phyloP scores from a whole-genome alignment of 2,113 vertebrate species.

The Siniperca knerii region DNA sequence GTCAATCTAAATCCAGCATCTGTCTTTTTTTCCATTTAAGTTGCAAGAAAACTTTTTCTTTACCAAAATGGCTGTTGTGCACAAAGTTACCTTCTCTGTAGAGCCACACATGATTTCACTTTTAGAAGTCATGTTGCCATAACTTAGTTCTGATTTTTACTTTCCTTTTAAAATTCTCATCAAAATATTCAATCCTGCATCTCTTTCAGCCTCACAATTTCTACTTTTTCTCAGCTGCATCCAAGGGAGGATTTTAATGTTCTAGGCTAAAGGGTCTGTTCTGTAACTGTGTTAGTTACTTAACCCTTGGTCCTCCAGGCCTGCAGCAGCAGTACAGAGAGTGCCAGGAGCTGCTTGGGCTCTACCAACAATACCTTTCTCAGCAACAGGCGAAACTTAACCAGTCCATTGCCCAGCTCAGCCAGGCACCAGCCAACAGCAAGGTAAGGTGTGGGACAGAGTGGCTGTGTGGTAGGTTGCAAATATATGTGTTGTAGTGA shows the following conservation, averaged over 20 bases:
- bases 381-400: slow-evolving; percentile 94
- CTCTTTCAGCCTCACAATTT: slow-evolving; percentile 3
- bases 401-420: slow-evolving; percentile 88
- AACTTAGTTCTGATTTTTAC: not conserved
- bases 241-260: not conserved
- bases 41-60: slow-evolving; percentile 14
- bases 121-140: not conserved
- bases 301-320: slow-evolving; percentile 87
- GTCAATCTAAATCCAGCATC: slow-evolving; percentile 40
- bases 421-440: slow-evolving; percentile 80
- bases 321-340: slow-evolving; percentile 95
- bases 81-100: slow-evolving; percentile 9
- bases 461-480: not conserved
- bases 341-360: slow-evolving; percentile 94
- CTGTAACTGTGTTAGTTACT: slow-evolving; percentile 76
- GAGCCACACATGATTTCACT: not conserved
- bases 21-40: slow-evolving; percentile 16
- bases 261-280: not conserved
- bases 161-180: not conserved
- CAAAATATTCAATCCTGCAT: not conserved
- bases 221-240: slow-evolving; percentile 24
- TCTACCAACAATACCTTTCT: slow-evolving; percentile 96
- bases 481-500: not conserved
- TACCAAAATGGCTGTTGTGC: slow-evolving; percentile 12
- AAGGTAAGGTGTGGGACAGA: slow-evolving; percentile 87